phyloP scores from a whole-genome alignment of 2,113 vertebrate genomes.

The western clawed frog (Xenopus tropicalis) region UCB_Xtro_10.0 CM004443.2:147074001-147074500 shows the following conservation, averaged over 20 bases:
- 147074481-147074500: constrained; percentile 33
- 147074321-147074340: constrained; percentile 24
- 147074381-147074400: constrained; percentile 42
- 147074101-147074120: too few species aligned
- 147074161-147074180: too few species aligned
- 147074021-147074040: too few species aligned
- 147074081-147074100: too few species aligned
- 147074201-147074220: too few species aligned
- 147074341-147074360: constrained; percentile 28
- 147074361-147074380: constrained; percentile 35
- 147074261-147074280: background rate
- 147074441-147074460: constrained; percentile 42
- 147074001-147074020: background rate
- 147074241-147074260: background rate
- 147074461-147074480: constrained; percentile 41
- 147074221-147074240: too few species aligned
- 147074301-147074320: constrained; percentile 38
- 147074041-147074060: too few species aligned
- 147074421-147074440: constrained; percentile 41
- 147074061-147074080: too few species aligned
- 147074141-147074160: too few species aligned
- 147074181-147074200: too few species aligned
- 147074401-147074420: constrained; percentile 44
- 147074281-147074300: constrained; percentile 30
- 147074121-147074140: too few species aligned